These are phyloP conservation scores for Microcebus jonahi DNA, from an alignment of 2,113 vertebrate genomes.

Conservation along the genomic window DNA sequence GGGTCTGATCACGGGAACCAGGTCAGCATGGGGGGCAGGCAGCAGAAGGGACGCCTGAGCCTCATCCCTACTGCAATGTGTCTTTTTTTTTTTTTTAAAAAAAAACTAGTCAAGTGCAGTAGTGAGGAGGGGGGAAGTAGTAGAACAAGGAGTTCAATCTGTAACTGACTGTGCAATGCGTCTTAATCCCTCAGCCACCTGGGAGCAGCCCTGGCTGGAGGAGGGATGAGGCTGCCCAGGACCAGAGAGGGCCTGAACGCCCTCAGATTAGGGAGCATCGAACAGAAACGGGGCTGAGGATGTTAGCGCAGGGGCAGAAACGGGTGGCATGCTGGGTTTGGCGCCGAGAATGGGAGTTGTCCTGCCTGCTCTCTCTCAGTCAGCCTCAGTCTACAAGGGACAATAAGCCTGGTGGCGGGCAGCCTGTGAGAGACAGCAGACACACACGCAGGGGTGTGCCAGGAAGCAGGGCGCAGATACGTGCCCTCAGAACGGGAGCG, in stretches of 20 bases:
- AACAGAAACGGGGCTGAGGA: background rate
- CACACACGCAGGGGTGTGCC: background rate
- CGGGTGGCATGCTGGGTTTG: background rate
- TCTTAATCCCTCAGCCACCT: background rate
- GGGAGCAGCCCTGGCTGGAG: background rate
- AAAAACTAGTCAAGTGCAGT: no score
- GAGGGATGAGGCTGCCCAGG: background rate
- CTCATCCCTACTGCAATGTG: background rate
- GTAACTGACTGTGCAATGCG: background rate
- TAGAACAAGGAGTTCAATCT: no score
- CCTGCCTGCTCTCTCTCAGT: background rate
- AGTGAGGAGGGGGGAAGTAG: no score
- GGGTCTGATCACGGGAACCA: background rate
- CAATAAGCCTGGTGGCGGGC: fast-evolving
- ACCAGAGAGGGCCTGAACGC: background rate
- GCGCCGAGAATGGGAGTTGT: background rate
- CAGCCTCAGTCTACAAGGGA: fast-evolving
- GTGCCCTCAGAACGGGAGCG: fast-evolving
- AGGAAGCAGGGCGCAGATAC: background rate
- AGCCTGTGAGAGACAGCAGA: background rate
- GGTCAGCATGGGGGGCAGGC: background rate
- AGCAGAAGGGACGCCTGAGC: background rate
- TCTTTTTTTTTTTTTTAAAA: background rate
- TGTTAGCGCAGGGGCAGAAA: background rate
- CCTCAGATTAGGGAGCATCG: no score